phyloP scores from a whole-genome alignment of 2,888 invertebrate species.

The Oscheius sp. region DNA sequence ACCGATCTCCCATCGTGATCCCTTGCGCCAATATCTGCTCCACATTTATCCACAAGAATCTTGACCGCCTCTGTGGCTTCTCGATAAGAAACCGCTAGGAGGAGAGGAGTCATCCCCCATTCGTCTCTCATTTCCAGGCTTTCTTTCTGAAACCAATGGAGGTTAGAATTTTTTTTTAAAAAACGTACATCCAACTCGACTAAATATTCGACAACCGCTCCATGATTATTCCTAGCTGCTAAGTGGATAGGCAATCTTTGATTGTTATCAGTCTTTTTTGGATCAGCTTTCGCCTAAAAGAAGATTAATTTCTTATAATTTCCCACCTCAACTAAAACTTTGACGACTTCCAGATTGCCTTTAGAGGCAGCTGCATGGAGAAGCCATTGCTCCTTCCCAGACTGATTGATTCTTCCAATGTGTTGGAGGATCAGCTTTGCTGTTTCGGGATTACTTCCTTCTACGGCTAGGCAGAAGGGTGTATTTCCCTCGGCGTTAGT shows the following conservation, averaged over 20 bases:
- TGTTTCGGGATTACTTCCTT: constrained; percentile 50
- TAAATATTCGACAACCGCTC: constrained; percentile 40
- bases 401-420: not conserved
- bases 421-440: constrained; percentile 27
- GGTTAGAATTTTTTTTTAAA: not conserved
- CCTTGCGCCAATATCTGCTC: constrained; percentile 32
- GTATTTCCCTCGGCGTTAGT: constrained; percentile 51
- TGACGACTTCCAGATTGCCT: constrained; percentile 41
- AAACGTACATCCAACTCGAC: constrained; percentile 32
- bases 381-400: constrained; percentile 24
- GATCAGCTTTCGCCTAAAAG: constrained; percentile 8
- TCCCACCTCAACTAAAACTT: constrained; percentile 36
- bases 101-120: constrained; percentile 44
- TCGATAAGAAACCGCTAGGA: constrained; percentile 40
- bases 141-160: not conserved
- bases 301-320: not conserved
- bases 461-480: constrained; percentile 45
- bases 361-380: constrained; percentile 47
- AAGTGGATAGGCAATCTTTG: constrained; percentile 44
- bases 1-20: constrained; percentile 47
- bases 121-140: constrained; percentile 28
- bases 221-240: constrained; percentile 48
- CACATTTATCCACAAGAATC: constrained; percentile 34
- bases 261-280: constrained; percentile 28
- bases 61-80: constrained; percentile 36